Conservation (phyloP, 2,113 vertebrate species). For the Capreolus pygargus region DNA sequence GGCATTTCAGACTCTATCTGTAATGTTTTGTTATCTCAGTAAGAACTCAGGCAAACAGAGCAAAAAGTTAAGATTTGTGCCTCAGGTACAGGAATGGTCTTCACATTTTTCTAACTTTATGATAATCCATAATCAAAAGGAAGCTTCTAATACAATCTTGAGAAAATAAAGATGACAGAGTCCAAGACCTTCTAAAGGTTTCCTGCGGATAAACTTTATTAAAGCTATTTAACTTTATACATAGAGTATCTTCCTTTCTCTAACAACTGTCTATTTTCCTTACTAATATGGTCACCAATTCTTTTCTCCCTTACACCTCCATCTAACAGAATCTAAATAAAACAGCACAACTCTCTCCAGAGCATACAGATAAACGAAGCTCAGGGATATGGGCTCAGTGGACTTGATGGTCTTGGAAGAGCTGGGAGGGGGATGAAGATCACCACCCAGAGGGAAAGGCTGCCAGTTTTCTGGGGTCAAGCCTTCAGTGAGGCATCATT, state of each 20-base stretch:
- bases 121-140: background rate
- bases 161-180: slow-evolving; percentile 17
- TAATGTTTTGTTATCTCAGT: background rate
- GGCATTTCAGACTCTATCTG: background rate
- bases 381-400: background rate
- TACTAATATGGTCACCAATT: background rate
- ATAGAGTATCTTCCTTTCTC: background rate
- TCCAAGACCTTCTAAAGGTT: background rate
- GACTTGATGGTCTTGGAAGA: background rate
- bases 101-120: background rate
- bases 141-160: background rate
- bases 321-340: background rate
- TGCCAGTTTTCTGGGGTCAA: background rate
- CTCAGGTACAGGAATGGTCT: background rate
- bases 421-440: no score
- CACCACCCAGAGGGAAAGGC: background rate
- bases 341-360: background rate
- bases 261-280: background rate
- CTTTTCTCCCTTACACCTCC: background rate
- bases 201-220: background rate
- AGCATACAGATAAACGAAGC: background rate
- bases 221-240: background rate
- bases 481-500: background rate
- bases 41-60: background rate
- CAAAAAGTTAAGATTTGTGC: background rate